phyloP scores from a whole-genome alignment of 1,140 invertebrate genomes.

The Drosophila carrolli region DNA sequence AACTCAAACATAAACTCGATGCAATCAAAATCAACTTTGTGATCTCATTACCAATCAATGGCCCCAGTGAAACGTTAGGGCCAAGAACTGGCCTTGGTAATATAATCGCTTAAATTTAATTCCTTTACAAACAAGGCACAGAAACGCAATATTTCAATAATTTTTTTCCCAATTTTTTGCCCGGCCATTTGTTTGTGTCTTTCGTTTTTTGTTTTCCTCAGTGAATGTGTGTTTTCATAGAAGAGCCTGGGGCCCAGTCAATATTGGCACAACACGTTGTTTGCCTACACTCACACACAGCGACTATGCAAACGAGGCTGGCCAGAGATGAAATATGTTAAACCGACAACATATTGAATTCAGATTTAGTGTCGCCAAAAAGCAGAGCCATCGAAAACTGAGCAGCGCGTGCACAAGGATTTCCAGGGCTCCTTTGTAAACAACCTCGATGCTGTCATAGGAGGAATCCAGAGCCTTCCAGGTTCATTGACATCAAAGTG shows the following conservation, averaged over 20 bases:
- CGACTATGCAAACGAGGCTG: slow-evolving; percentile 52
- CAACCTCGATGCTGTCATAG: slow-evolving; percentile 42
- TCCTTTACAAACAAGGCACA: slow-evolving; percentile 50
- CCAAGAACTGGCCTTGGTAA: slow-evolving; percentile 45
- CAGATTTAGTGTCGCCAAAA: slow-evolving; percentile 68
- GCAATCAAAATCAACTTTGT: slow-evolving; percentile 30
- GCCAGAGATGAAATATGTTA: slow-evolving; percentile 70
- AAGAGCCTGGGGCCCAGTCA: slow-evolving; percentile 57
- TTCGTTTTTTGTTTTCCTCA: slow-evolving; percentile 2
- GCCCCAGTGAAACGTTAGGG: slow-evolving; percentile 19
- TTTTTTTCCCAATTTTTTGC: slow-evolving; percentile 37
- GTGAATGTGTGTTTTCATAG: background rate
- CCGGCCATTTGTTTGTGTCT: background rate
- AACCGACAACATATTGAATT: slow-evolving; percentile 78
- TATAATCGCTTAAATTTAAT: slow-evolving; percentile 61
- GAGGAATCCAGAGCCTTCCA: slow-evolving; percentile 16
- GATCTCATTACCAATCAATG: slow-evolving; percentile 38
- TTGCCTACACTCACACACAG: slow-evolving; percentile 41
- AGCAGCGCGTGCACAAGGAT: slow-evolving; percentile 20
- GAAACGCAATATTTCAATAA: slow-evolving; percentile 63
- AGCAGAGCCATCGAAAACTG: slow-evolving; percentile 13
- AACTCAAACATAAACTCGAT: slow-evolving; percentile 9
- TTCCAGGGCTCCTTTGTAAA: slow-evolving; percentile 40
- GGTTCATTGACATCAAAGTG: slow-evolving; percentile 61
- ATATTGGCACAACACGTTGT: slow-evolving; percentile 74